phyloP scores from a whole-genome alignment of 2,113 vertebrate species.

The Phalacrocorax pelagicus region DNA sequence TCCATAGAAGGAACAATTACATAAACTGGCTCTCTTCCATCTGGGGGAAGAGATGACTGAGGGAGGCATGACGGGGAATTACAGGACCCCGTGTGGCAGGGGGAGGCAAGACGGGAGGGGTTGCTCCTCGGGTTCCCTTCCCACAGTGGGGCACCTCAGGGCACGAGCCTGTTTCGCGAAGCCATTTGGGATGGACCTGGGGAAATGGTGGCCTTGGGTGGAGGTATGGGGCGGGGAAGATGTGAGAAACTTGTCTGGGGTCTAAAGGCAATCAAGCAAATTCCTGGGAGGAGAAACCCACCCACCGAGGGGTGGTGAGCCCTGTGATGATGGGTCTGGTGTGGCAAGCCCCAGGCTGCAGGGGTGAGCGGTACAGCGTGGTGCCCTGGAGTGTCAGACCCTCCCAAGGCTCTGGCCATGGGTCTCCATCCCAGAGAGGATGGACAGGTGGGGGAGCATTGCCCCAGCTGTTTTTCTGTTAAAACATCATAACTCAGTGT shows the following conservation, averaged over 20 bases:
- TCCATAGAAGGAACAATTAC: conserved; percentile 70
- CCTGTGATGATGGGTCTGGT: background rate
- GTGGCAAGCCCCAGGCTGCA: background rate
- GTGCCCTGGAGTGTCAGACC: background rate
- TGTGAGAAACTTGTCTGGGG: background rate
- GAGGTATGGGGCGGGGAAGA: background rate
- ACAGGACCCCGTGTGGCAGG: background rate
- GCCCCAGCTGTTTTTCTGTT: rapidly evolving
- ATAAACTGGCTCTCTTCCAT: conserved; percentile 54
- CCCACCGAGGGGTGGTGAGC: rapidly evolving
- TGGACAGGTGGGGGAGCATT: rapidly evolving
- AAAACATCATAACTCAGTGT: background rate
- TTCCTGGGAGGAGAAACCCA: background rate
- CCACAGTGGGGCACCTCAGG: background rate
- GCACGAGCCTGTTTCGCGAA: rapidly evolving
- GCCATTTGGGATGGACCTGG: background rate
- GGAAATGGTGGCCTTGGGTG: background rate
- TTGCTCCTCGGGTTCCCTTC: background rate
- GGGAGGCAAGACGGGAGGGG: background rate
- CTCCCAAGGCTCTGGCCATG: background rate
- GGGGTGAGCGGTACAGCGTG: background rate
- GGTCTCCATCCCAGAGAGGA: background rate
- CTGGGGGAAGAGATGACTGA: conserved; percentile 63
- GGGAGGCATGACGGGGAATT: conserved; percentile 42
- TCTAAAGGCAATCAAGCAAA: background rate